Base-by-base conservation (phyloP, 1,140 invertebrate genomes). In the Drosophila orosa region DNA sequence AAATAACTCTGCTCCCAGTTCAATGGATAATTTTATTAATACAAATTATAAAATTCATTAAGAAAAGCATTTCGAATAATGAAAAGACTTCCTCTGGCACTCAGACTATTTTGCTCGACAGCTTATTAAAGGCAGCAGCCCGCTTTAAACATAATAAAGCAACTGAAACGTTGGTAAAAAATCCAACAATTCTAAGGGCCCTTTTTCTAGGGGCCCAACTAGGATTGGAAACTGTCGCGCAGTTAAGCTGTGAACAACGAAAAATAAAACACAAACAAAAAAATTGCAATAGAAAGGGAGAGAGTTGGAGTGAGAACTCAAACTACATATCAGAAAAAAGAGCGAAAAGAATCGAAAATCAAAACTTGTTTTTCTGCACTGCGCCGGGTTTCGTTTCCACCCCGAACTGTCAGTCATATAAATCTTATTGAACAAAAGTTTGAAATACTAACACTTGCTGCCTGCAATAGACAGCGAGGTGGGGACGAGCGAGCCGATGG, bases 391-490 rank as follows among this genome's bases (percentile, higher is more conserved):
- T 78, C 48, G 57, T 25, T 45, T 45, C n/a, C 45, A 71, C 60
- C 65, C 81, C 52, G 47, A 80, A 72, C 66, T 86, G 83, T 79
- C 81, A 85, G 63, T 85, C 79, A 76, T 52, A 79, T 79, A 87
- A 83, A 87, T 83, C 83, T 82, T 87, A 73, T 75, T 68, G 75
- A 79, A 74, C 62, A 75, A 87, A 86, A 87, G 59, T 86, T 87
- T 69, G 48, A 87, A 86, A 86, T 74, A 75, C 74, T 78, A 72
- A 81, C 69, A 84, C 72, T 73, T 78, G 72, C 59, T 45, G 62
- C 47, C 50, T 57, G 57, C 50, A 61, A 31, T 55, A 39, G 48
- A 66, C 45, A 57, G 40, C 54, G 44, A 35, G 45, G 15, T 27
- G 19, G 31, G 8, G 17, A 19, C 37, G n/a, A n/a, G 47, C 13